phyloP scores from a whole-genome alignment of 2,797 vertebrate genomes.

The Cheracebus regulus region DNA sequence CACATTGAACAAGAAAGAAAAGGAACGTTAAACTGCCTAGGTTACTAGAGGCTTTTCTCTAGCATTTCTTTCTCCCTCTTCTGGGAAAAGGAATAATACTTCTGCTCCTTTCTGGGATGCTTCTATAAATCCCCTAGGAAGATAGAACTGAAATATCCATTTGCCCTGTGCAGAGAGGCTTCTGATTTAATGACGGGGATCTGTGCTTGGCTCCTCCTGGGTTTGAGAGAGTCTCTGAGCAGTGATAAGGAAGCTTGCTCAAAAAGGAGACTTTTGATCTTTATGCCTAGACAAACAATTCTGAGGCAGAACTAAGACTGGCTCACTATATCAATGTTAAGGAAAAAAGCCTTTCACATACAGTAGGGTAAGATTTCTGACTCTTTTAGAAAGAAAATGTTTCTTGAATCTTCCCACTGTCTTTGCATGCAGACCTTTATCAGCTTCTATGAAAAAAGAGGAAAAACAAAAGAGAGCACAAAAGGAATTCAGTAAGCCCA shows the following conservation, averaged over 20 bases:
- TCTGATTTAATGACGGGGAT: not conserved
- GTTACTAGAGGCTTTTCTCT: not conserved
- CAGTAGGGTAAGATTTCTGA: not conserved
- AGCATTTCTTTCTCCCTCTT: not conserved
- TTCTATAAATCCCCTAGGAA: not conserved
- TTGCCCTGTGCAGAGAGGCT: not conserved
- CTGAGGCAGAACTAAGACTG: not conserved
- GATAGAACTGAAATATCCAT: not conserved
- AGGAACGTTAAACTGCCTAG: not conserved
- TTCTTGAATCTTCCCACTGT: not conserved
- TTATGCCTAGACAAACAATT: not conserved
- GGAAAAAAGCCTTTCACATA: not conserved
- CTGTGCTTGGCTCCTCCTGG: not conserved
- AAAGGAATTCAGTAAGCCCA: not conserved
- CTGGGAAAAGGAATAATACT: not conserved
- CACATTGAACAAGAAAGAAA: not conserved
- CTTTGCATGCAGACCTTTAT: not conserved
- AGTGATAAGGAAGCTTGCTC: not conserved
- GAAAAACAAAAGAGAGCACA: not conserved
- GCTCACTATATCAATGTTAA: not conserved
- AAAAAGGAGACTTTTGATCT: slow-evolving; percentile 16
- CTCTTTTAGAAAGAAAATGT: not conserved
- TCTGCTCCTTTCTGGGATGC: not conserved
- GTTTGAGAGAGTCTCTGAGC: not conserved
- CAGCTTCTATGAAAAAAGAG: not conserved